Evolutionary conservation across 2,888 invertebrate genomes (phyloP), one percentile per base, ranked within the genome.

Genomic region (Allophyes oxyacanthae): DNA sequence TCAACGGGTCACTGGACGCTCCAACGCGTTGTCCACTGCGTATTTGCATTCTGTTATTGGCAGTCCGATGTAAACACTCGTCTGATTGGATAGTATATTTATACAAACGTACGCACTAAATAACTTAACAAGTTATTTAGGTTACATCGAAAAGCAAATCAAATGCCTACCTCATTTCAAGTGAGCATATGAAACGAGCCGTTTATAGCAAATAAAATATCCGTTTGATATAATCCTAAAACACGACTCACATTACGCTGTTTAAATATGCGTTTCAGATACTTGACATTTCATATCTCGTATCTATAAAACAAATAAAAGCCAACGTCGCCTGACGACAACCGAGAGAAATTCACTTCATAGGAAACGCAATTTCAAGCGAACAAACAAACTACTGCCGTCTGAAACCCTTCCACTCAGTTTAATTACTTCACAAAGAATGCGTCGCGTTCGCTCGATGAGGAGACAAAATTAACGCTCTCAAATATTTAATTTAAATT

Each of bases 401-500:
- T 84, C 86, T 85, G 90, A 87, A 90, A 92, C 94, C 94, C 93
- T 93, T 94, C 92, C 88, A 92, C 92, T 93, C 92, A 87, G 91
- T 92, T 94, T 94, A 94, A 94, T 94, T 94, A 93, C 93, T 94
- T 93, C 88, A 89, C 93, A 92, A 94, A 94, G 94, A 94, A 94
- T 93, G 94, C 93, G 93, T 92, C 92, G 93, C 89, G 85, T 86
- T 90, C 89, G 85, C 92, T 86, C 92, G 90, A 92, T 92, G 93
- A 93, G 94, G 91, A 93, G 93, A 94, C 93, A 92, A 93, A 93
- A 92, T 93, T 92, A 93, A 93, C 93, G 91, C 88, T 89, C 93
- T 91, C 92, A 92, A 93, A 93, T 94, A 93, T 94, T 94, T 94
- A 93, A 94, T 94, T 93, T 93, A 92, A 94, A 94, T 94, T 92